Conservation (phyloP, 2,797 vertebrate genomes). For the Champsocephalus gunnari region DNA sequence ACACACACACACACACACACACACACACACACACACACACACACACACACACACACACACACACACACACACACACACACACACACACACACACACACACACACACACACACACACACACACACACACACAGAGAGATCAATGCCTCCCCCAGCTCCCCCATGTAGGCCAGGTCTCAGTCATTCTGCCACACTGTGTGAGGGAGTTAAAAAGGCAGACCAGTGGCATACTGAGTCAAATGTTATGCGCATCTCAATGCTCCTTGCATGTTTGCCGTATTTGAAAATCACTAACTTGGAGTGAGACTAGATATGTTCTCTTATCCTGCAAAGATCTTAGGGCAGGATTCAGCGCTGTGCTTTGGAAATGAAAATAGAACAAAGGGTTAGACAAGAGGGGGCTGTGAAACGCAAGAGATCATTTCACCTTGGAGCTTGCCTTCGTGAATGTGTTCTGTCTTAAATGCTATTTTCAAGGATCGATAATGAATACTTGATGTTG, state of each 20-base stretch:
- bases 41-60: slow-evolving; percentile 28
- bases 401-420: slow-evolving; percentile 16
- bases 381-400: slow-evolving; percentile 4
- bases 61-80: neutral
- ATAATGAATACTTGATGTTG: neutral
- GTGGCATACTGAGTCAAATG: slow-evolving; percentile 56
- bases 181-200: slow-evolving; percentile 59
- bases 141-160: slow-evolving; percentile 63
- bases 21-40: neutral
- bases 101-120: slow-evolving; percentile 1
- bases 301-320: slow-evolving; percentile 29
- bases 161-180: slow-evolving; percentile 62
- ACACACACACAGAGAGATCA: slow-evolving; percentile 59
- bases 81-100: slow-evolving; percentile 17
- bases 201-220: slow-evolving; percentile 63
- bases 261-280: slow-evolving; percentile 44
- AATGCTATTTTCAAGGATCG: neutral
- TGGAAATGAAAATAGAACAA: slow-evolving; percentile 24
- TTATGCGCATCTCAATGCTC: slow-evolving; percentile 50
- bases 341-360: slow-evolving; percentile 24
- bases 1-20: no score
- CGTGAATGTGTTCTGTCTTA: slow-evolving; percentile 1
- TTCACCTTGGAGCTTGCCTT: neutral
- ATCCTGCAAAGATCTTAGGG: slow-evolving; percentile 33
- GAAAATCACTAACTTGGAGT: slow-evolving; percentile 45